Base-by-base conservation (phyloP, 2,888 invertebrate species). In the Gibbula magus region DNA sequence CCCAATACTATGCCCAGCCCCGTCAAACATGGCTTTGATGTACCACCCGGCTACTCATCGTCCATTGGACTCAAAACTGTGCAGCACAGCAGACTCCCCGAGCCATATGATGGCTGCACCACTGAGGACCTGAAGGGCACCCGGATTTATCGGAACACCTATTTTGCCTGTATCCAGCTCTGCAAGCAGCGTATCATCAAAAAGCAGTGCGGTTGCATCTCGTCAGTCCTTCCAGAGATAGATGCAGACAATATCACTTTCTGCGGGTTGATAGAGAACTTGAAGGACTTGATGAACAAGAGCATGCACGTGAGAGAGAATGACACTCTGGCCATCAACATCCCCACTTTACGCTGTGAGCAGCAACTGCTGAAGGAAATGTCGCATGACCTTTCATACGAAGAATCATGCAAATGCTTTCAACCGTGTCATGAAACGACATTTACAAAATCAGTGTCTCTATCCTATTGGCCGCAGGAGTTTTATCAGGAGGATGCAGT, bases 1-100 rank as follows among this genome's bases (percentile, higher is more conserved):
- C 90, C 91, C 35, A 88, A 91, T 80, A 91, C 91, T 1, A 89
- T 89, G 87, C 91, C 91, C 0, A 90, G 89, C 67, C 91, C 91
- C 0, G 88, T 90, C n/a, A 90, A 91, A 67, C 89, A 89, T 73
- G 91, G 91, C 8, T 89, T 91, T 82, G 91, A 91, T 78, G 87
- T 91, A 54, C 90, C 91, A 0, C 91, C 91, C 4, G 91, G 91
- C 5, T 91, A 88, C 77, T 91, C 91, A 0, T 89, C 91, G 1
- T 91, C 91, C 20, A 88, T 90, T 13, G 89, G 90, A 8, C 79
- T 91, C 18, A 90, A 90, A 80, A 88, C 90, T 0, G 85, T 89
- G 7, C 80, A 89, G 32, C 87, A 90, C 80, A 84, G 88, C 0
- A 81, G 89, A 18, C 84, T 88, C 25, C 84, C 88, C 0, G 74